phyloP scores from a whole-genome alignment of 1,140 invertebrate genomes.

The Drosophila pachea region DNA sequence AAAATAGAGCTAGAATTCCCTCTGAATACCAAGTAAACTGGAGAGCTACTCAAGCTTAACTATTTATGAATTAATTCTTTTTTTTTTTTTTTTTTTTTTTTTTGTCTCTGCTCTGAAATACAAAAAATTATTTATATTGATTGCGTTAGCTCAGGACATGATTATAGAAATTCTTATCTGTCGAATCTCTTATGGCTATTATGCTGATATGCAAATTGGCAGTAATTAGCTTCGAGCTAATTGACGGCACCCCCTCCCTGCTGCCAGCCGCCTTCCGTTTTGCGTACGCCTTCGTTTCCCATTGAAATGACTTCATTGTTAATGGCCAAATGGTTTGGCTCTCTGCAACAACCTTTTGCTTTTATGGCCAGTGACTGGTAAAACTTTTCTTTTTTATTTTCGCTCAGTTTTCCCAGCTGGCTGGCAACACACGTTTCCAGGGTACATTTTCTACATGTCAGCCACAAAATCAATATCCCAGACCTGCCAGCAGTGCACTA shows the following conservation, averaged over 20 bases:
- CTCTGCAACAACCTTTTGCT: not conserved
- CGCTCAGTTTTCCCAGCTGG: slow-evolving; percentile 2
- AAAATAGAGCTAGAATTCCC: too few relatives aligned
- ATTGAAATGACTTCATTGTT: slow-evolving; percentile 41
- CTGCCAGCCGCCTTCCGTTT: not conserved
- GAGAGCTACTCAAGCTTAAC: too few relatives aligned
- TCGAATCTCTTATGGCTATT: slow-evolving; percentile 1
- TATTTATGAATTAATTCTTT: not conserved
- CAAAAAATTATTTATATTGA: not conserved
- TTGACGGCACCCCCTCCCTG: not conserved
- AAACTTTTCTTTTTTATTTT: slow-evolving; percentile 9
- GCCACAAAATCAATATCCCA: slow-evolving; percentile 32
- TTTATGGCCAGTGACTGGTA: slow-evolving; percentile 17
- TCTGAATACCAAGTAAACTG: too few relatives aligned
- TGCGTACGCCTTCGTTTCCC: not conserved
- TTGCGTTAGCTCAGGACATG: not conserved
- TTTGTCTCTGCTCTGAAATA: not conserved
- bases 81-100: not conserved
- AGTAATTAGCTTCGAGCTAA: slow-evolving; percentile 28
- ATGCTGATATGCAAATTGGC: slow-evolving; percentile 21
- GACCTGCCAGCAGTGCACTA: slow-evolving; percentile 3
- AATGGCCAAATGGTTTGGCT: slow-evolving; percentile 19
- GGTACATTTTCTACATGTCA: slow-evolving; percentile 35
- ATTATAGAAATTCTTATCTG: slow-evolving; percentile 2
- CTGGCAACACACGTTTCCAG: slow-evolving; percentile 31